phyloP scores from a whole-genome alignment of 2,797 vertebrate species.

The Onychomys leucogaster region DNA sequence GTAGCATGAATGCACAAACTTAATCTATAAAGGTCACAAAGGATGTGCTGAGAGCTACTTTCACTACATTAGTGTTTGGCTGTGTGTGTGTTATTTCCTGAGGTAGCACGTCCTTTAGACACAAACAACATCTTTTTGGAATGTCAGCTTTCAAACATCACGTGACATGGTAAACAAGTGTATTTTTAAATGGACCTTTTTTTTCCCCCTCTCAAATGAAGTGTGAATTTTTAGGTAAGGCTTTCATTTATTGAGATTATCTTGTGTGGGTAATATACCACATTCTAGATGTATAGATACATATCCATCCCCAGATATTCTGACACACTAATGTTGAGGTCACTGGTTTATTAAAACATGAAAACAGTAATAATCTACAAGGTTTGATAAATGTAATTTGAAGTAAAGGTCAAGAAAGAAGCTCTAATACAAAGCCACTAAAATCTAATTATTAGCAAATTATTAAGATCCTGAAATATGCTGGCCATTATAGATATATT shows the following conservation, averaged over 20 bases:
- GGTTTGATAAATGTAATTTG: background rate
- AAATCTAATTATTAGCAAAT: background rate
- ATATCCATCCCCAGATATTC: background rate
- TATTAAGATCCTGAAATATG: background rate
- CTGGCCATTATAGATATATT: background rate
- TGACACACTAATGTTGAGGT: background rate
- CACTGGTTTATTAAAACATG: background rate
- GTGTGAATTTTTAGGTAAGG: background rate
- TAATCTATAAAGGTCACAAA: background rate
- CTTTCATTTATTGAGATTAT: background rate
- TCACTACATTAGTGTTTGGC: background rate
- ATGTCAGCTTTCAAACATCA: constrained; percentile 18
- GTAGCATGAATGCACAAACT: background rate
- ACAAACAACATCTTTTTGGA: background rate
- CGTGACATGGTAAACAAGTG: background rate
- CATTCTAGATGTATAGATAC: background rate
- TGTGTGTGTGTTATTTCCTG: background rate
- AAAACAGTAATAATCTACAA: background rate
- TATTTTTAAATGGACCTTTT: background rate
- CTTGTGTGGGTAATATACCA: background rate
- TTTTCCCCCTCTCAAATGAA: background rate
- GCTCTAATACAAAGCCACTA: background rate
- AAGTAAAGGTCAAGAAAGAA: background rate
- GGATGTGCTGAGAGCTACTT: background rate
- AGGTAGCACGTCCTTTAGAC: background rate